These are phyloP conservation scores for Epinotia brunnichana DNA, from an alignment of 2,888 invertebrate genomes.

Conservation along the genomic window DNA sequence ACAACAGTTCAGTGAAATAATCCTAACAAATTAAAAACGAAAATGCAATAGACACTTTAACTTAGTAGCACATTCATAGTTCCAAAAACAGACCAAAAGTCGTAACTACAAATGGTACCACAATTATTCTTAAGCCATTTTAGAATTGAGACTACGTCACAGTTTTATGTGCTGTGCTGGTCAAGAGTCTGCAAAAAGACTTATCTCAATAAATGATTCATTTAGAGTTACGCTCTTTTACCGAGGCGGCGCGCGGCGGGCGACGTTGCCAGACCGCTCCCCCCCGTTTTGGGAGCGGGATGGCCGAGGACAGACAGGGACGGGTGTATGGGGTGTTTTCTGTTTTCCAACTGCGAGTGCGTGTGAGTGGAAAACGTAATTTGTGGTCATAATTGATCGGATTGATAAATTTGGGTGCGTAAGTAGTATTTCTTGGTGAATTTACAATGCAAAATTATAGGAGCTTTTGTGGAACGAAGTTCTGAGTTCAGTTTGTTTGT, in stretches of 20 bases:
- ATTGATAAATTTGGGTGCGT: neutral
- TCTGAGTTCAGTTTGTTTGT: too few relatives aligned
- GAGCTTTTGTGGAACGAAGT: too few relatives aligned
- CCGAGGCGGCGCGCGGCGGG: slow-evolving; percentile 42
- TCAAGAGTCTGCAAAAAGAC: neutral
- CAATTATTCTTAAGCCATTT: neutral
- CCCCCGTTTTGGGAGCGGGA: slow-evolving; percentile 58
- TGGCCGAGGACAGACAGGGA: slow-evolving; percentile 48
- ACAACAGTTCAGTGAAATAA: slow-evolving; percentile 26
- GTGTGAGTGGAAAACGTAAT: slow-evolving; percentile 39
- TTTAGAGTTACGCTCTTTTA: slow-evolving; percentile 19
- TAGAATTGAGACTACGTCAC: neutral
- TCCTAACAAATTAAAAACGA: slow-evolving; percentile 25
- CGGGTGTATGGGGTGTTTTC: slow-evolving; percentile 34
- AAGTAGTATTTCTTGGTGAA: neutral
- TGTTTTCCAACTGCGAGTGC: slow-evolving; percentile 41
- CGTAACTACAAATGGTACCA: neutral
- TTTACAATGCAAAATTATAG: neutral
- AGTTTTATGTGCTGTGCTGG: neutral
- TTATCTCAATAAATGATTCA: slow-evolving; percentile 8
- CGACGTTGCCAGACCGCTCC: slow-evolving; percentile 66
- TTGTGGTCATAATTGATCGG: slow-evolving; percentile 24
- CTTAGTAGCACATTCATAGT: slow-evolving; percentile 14
- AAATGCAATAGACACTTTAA: slow-evolving; percentile 17
- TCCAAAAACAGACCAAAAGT: neutral